phyloP scores from a whole-genome alignment of 1,140 invertebrate genomes.

The Aphis gossypii region DNA sequence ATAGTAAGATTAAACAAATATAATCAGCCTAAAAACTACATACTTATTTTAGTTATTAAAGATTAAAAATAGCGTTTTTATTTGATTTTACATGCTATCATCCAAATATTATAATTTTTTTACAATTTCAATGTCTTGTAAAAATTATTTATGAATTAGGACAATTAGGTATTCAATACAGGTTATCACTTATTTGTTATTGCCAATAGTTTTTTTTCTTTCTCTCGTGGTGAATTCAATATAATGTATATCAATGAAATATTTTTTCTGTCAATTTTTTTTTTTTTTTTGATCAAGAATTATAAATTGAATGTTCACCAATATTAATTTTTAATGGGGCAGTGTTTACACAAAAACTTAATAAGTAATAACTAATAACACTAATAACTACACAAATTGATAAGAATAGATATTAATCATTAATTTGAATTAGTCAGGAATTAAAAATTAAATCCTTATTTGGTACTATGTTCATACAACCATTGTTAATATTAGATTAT shows the following conservation, averaged over 20 bases:
- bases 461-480: not conserved
- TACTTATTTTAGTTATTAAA: not conserved
- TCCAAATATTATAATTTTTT: not conserved
- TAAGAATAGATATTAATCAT: not conserved
- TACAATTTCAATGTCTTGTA: not conserved
- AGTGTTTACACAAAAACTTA: not conserved
- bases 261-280: not conserved
- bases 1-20: not conserved
- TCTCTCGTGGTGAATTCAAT: not conserved
- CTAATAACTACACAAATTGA: not conserved
- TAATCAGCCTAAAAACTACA: not conserved
- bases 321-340: not conserved
- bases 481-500: slow-evolving; percentile 14
- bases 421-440: not conserved
- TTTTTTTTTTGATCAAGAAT: not conserved
- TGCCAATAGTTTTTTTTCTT: not conserved
- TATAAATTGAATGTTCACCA: not conserved
- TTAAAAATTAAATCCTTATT: not conserved
- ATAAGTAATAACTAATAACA: no score
- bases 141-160: not conserved
- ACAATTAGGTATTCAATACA: not conserved
- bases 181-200: not conserved
- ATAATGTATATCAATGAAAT: not conserved
- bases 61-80: not conserved
- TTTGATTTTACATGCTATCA: slow-evolving; percentile 9